Evolutionary conservation across 2,888 invertebrate genomes (phyloP).

Genomic region (Eilema caniola): DNA sequence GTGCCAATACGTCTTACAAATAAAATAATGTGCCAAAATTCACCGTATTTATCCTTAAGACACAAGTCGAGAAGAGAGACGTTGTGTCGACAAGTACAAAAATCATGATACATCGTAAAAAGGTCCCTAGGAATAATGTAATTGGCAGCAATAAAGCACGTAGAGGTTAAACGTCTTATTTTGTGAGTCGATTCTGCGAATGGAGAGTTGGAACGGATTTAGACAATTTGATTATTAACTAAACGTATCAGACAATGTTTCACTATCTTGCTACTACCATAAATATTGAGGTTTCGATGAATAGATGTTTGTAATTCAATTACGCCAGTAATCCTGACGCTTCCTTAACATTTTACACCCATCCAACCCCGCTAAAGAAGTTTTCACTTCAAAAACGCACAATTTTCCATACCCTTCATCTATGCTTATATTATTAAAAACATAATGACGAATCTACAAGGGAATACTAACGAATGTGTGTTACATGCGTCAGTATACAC

Average conservation of each 20-base stretch:
- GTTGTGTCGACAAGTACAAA: not conserved
- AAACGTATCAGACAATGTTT: not conserved
- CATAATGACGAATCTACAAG: no score
- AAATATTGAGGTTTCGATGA: not conserved
- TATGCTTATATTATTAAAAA: no score
- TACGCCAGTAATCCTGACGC: no score
- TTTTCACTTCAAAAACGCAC: no score
- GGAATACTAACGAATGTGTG: no score
- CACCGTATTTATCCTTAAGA: not conserved
- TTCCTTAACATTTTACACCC: no score
- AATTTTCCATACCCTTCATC: no score
- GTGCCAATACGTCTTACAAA: not conserved
- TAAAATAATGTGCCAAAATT: not conserved
- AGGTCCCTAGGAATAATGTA: not conserved
- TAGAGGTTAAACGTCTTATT: not conserved
- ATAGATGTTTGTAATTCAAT: no score
- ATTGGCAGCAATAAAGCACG: constrained; percentile 2
- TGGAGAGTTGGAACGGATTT: not conserved
- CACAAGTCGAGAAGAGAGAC: not conserved
- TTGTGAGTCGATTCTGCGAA: not conserved
- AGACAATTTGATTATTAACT: not conserved
- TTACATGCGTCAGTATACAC: no score
- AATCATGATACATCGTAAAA: constrained; percentile 4
- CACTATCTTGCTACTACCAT: no score
- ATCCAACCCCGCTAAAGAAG: no score